Conservation (phyloP, 2,888 invertebrate genomes). For the Macaria notata region DNA sequence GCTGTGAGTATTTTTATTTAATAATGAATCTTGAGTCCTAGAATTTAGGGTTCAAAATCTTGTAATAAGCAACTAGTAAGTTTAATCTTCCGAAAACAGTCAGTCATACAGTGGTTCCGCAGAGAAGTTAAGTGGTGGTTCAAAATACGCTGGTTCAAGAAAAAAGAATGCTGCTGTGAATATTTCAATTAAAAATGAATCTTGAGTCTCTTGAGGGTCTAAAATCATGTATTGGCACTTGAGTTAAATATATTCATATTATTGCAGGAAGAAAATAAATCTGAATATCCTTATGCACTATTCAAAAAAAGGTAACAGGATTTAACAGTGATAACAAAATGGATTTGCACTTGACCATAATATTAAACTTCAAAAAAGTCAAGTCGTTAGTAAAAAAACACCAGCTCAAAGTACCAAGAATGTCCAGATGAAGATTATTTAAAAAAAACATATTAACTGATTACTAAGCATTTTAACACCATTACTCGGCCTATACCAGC, state of each 20-base stretch:
- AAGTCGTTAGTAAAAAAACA: constrained; percentile 38
- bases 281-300: no score
- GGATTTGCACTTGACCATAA: constrained; percentile 7
- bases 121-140: constrained; percentile 48
- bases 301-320: no score
- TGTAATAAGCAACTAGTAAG: constrained; percentile 70
- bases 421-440: constrained; percentile 44
- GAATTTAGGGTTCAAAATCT: constrained; percentile 51
- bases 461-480: no score
- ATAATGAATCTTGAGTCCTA: no score
- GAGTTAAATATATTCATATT: no score
- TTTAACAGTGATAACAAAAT: no score
- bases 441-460: no score
- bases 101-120: constrained; percentile 61
- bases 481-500: no score
- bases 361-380: constrained; percentile 55
- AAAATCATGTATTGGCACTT: constrained; percentile 67
- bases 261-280: no score
- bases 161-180: constrained; percentile 46
- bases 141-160: constrained; percentile 42
- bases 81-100: constrained; percentile 63
- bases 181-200: background rate
- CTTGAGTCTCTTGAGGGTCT: constrained; percentile 21
- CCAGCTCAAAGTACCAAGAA: constrained; percentile 42
- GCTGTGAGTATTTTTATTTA: constrained; percentile 43